Base-by-base conservation (phyloP, 2,797 vertebrate genomes). In the Crenuchus spilurus region DNA sequence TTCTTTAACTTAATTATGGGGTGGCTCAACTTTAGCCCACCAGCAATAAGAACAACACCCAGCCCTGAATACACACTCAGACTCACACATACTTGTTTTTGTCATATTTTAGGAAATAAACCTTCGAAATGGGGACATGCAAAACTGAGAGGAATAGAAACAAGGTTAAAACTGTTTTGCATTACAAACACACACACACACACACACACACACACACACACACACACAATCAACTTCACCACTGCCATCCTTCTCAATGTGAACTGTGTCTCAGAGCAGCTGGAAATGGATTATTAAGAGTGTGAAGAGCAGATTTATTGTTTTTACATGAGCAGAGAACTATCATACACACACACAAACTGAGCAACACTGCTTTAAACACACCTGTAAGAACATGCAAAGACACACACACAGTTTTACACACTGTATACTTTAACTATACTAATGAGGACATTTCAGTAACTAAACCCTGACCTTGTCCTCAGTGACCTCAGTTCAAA, bases 1-100 rank as follows among this genome's bases (percentile, higher is more conserved):
- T 77, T 76, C 70, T 74, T 83, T 63, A 39, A 80, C 83, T 82
- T 84, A 88, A 90, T 84, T 84, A 85, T 81, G 87, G 84, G 82
- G 84, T 84, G 83, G 80, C 73, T 81, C 64, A 62, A 78, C 58
- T 54, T 65, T 63, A 71, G 46, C 54, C 39, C 60, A 63, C 42
- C 65, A 70, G 62, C 61, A 33, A 51, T 26, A 74, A 48, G 39
- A 42, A 44, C 55, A 76, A 66, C n/a, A 75, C n/a, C 14, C 51
- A 71, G 48, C 8, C 46, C 24, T 66, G 60, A 35, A 31, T 65
- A 72, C 44, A 42, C 63, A 46, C 10, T 8, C 30, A 30, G 31
- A 48, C 48, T 28, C 7, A 41, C n/a, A n/a, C n/a, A n/a, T n/a
- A n/a, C n/a, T n/a, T n/a, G n/a, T n/a, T n/a, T n/a, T n/a, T n/a